These are phyloP conservation scores for Synaphobranchus kaupii DNA, from an alignment of 2,797 vertebrate species.

Conservation along the genomic window DNA sequence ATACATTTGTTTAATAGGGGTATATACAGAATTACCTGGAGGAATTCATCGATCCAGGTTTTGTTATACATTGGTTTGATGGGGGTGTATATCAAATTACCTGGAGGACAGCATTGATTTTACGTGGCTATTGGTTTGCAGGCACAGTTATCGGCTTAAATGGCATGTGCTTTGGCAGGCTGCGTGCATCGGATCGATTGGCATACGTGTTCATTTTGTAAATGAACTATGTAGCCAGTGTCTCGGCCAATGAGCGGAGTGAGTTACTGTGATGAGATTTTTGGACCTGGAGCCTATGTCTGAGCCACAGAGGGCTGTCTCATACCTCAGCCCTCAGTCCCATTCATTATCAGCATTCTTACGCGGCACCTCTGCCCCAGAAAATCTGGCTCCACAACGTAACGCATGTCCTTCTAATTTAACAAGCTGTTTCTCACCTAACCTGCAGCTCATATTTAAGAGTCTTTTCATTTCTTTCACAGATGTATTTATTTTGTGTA, in stretches of 20 bases:
- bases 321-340: not conserved
- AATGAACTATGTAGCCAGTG: constrained; percentile 36
- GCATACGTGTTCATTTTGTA: not conserved
- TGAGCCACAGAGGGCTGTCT: constrained; percentile 37
- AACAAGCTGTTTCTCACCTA: not conserved
- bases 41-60: not conserved
- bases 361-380: not conserved
- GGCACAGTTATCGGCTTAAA: not conserved
- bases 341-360: not conserved
- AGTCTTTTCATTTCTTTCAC: not conserved
- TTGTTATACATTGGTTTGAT: not conserved
- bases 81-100: not conserved
- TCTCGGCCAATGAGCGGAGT: constrained; percentile 23
- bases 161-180: not conserved
- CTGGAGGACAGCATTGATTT: not conserved
- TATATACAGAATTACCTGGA: not conserved
- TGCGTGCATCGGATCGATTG: not conserved
- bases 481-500: too few species aligned
- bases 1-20: not conserved
- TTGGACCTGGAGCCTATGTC: constrained; percentile 31
- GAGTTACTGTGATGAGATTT: constrained; percentile 28
- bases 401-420: not conserved
- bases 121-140: not conserved
- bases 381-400: not conserved
- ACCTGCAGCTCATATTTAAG: not conserved